Conservation (phyloP, 2,797 vertebrate species). For the Poecilia picta region DNA sequence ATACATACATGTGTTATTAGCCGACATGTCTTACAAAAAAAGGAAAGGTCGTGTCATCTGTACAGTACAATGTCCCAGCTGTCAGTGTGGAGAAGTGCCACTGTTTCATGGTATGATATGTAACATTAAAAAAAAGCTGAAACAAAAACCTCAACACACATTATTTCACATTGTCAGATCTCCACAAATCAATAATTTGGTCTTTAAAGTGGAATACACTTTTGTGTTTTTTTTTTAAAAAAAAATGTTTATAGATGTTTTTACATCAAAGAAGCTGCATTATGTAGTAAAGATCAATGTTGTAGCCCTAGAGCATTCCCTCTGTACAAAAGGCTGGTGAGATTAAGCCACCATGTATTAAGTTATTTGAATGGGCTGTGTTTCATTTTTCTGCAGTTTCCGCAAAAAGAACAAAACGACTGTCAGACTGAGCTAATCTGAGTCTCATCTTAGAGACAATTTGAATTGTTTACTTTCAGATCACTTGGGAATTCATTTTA, state of each 20-base stretch:
- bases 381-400: neutral
- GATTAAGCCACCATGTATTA: neutral
- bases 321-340: neutral
- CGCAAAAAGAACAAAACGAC: neutral
- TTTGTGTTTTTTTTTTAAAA: neutral
- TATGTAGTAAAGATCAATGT: slow-evolving; percentile 16
- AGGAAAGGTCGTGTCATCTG: slow-evolving; percentile 14
- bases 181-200: neutral
- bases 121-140: neutral
- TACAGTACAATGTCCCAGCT: slow-evolving; percentile 2
- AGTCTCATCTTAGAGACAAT: neutral
- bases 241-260: neutral
- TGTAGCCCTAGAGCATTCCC: neutral
- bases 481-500: neutral
- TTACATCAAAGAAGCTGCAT: slow-evolving; percentile 7
- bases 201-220: slow-evolving; percentile 5
- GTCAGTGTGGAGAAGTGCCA: neutral
- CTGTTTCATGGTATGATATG: neutral
- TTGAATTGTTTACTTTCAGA: too few species aligned
- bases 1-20: slow-evolving; percentile 44
- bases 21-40: slow-evolving; percentile 49
- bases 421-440: neutral
- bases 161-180: neutral
- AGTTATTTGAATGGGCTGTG: neutral
- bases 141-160: neutral